Conservation (phyloP, 2,888 invertebrate genomes). For the Lithophane leautieri region DNA sequence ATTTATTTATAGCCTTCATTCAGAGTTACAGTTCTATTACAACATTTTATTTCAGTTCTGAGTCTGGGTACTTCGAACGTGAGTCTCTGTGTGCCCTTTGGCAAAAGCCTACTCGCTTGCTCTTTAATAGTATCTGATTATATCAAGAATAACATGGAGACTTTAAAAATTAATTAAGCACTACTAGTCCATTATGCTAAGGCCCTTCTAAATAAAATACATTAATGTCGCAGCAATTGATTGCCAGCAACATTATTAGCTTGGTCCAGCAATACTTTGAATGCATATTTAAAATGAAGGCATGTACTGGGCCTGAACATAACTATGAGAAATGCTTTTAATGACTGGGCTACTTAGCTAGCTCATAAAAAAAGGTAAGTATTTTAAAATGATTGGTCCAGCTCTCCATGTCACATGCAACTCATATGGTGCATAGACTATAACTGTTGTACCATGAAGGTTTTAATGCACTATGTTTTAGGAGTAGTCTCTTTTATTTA, state of each 20-base stretch:
- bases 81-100: no score
- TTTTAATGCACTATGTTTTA: no score
- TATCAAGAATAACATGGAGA: not conserved
- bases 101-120: not conserved
- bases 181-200: not conserved
- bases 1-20: no score
- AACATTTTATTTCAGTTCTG: no score
- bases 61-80: no score
- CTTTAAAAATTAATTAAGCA: not conserved
- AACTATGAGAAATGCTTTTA: not conserved
- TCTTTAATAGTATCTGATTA: not conserved
- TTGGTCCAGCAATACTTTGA: not conserved
- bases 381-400: accelerated
- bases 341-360: not conserved
- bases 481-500: no score
- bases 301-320: not conserved
- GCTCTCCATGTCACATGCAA: no score
- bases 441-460: no score
- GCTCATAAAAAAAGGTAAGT: not conserved
- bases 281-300: not conserved
- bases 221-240: not conserved
- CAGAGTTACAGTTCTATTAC: no score
- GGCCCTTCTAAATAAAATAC: not conserved
- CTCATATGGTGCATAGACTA: no score
- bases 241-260: not conserved